phyloP scores from a whole-genome alignment of 64 coral and sea anemone genomes.

The Platygyra sinensis region DNA sequence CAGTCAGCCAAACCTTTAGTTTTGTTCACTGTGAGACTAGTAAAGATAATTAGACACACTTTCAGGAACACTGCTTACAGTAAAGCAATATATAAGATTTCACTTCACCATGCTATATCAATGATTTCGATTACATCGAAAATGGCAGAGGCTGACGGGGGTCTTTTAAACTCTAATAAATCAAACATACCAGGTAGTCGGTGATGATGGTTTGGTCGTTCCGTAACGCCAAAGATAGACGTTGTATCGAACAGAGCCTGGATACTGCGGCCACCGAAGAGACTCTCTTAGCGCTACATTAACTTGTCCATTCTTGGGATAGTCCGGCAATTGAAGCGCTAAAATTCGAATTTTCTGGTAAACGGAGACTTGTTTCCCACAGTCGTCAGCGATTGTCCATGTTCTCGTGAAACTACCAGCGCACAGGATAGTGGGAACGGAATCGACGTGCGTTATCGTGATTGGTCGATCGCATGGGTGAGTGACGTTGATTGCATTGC shows the following conservation, averaged over 20 bases:
- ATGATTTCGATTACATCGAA: no score
- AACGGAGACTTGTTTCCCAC: constrained; percentile 36
- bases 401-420: constrained; percentile 60
- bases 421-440: constrained; percentile 56
- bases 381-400: constrained; percentile 63
- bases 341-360: constrained; percentile 62
- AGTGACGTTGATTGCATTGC: constrained; percentile 64
- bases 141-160: no score
- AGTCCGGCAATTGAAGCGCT: constrained; percentile 74
- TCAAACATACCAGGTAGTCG: constrained; percentile 29
- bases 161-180: not conserved
- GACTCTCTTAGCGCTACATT: constrained; percentile 67
- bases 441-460: constrained; percentile 71
- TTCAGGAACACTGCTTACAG: no score
- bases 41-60: no score
- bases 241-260: constrained; percentile 64
- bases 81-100: no score
- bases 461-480: constrained; percentile 70
- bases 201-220: constrained; percentile 52
- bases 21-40: no score
- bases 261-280: constrained; percentile 79
- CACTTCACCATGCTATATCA: no score
- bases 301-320: constrained; percentile 77
- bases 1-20: no score
- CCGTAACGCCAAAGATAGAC: constrained; percentile 66